phyloP scores from a whole-genome alignment of 2,888 invertebrate species.

The Napeogenes inachia region DNA sequence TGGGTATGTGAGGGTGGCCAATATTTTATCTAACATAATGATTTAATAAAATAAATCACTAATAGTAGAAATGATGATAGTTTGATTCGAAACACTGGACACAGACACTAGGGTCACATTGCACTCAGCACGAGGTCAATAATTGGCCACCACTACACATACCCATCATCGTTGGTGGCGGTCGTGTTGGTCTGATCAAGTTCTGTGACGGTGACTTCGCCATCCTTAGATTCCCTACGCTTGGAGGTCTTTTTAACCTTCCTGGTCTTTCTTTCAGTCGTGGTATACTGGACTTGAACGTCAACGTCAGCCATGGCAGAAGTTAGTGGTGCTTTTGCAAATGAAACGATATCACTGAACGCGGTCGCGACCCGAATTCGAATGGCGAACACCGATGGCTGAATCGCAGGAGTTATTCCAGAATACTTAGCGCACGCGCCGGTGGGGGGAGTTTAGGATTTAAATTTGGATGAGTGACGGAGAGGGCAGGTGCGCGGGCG shows the following conservation, averaged over 20 bases:
- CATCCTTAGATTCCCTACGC: slow-evolving; percentile 85
- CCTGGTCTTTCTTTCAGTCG: slow-evolving; percentile 93
- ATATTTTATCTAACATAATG: slow-evolving; percentile 20
- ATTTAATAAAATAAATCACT: slow-evolving; percentile 19
- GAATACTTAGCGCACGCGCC: slow-evolving; percentile 68
- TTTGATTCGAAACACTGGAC: slow-evolving; percentile 55
- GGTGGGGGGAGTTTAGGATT: slow-evolving; percentile 75
- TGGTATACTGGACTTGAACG: slow-evolving; percentile 89
- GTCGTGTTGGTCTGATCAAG: slow-evolving; percentile 82
- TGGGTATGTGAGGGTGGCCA: slow-evolving; percentile 78
- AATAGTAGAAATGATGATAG: slow-evolving; percentile 27
- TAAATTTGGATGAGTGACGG: slow-evolving; percentile 78
- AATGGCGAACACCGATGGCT: slow-evolving; percentile 73
- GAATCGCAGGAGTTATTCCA: slow-evolving; percentile 77
- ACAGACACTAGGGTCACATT: slow-evolving; percentile 53
- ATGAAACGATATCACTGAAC: slow-evolving; percentile 66
- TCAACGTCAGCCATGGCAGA: slow-evolving; percentile 92
- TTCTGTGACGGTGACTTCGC: slow-evolving; percentile 90
- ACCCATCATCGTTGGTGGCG: slow-evolving; percentile 86
- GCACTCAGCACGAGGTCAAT: slow-evolving; percentile 51
- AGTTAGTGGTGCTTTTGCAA: slow-evolving; percentile 45
- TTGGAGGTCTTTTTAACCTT: slow-evolving; percentile 91
- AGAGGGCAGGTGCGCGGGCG: slow-evolving; percentile 78
- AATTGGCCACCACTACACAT: slow-evolving; percentile 84
- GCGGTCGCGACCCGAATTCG: slow-evolving; percentile 78